Conservation (phyloP, 2,888 invertebrate species). For the Orthosia gracilis region DNA sequence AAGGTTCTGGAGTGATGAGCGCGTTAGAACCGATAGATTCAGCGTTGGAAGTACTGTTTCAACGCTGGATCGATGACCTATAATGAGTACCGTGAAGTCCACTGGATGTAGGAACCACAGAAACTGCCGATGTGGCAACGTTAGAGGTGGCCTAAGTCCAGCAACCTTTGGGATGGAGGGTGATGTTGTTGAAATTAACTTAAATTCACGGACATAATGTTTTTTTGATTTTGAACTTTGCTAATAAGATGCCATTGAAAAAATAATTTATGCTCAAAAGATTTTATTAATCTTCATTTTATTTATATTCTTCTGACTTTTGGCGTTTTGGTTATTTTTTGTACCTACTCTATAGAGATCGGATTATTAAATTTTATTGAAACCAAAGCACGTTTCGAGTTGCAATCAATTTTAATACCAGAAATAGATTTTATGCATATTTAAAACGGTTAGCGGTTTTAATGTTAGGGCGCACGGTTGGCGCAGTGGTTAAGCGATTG, state of each 20-base stretch:
- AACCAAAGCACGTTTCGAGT: background rate
- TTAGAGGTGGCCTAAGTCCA: too few relatives aligned
- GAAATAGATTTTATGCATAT: background rate
- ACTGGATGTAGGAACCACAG: too few relatives aligned
- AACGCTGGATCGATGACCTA: too few relatives aligned
- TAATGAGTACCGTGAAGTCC: too few relatives aligned
- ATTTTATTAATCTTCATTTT: background rate
- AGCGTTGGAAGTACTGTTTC: too few relatives aligned
- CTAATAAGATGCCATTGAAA: background rate
- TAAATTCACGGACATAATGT: background rate
- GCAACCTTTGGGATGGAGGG: background rate
- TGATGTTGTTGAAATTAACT: background rate
- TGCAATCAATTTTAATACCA: slow-evolving; percentile 4
- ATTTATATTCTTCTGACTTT: background rate
- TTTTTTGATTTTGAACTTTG: background rate
- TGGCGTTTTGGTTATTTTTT: background rate
- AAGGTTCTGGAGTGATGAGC: too few relatives aligned
- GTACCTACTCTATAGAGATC: background rate
- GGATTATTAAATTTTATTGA: slow-evolving; percentile 23
- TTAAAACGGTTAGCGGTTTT: too few relatives aligned
- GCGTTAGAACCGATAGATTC: too few relatives aligned
- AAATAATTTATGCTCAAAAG: background rate
- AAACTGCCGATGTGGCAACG: too few relatives aligned
- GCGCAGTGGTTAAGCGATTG: too few relatives aligned
- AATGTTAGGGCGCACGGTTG: too few relatives aligned